Conservation (phyloP, 1,140 invertebrate genomes). For the Globodera rostochiensis region DNA sequence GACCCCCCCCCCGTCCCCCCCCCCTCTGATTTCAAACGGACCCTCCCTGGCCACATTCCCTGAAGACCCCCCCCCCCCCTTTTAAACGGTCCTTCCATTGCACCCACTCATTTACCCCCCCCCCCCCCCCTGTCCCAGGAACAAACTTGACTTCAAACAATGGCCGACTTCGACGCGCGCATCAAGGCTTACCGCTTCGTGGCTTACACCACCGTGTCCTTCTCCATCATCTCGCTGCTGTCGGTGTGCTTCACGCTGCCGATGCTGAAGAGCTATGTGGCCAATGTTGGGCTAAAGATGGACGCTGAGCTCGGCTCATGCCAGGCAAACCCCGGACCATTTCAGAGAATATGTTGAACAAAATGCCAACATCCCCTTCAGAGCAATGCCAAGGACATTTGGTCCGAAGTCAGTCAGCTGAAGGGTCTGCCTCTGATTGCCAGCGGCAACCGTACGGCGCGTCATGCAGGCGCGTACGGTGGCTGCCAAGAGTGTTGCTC, state of each 20-base stretch:
- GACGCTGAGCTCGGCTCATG: conserved; percentile 58
- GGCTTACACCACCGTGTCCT: conserved; percentile 56
- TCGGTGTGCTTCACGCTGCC: conserved; percentile 60
- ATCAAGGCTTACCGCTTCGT: conserved; percentile 46
- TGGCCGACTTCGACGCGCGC: conserved; percentile 11
- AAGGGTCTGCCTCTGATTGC: conserved; percentile 57
- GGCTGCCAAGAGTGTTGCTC: conserved; percentile 50
- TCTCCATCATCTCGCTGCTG: conserved; percentile 50
- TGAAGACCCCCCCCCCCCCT: too few relatives aligned
- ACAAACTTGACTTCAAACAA: neutral
- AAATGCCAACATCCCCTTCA: conserved; percentile 30
- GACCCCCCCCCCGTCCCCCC: too few relatives aligned
- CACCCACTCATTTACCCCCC: neutral
- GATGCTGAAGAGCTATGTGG: conserved; percentile 63
- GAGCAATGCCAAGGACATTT: conserved; percentile 65
- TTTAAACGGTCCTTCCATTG: too few relatives aligned
- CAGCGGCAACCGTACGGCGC: conserved; percentile 53
- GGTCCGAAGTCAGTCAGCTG: conserved; percentile 62
- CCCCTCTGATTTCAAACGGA: too few relatives aligned
- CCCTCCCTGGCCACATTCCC: too few relatives aligned
- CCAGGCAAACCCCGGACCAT: conserved; percentile 43
- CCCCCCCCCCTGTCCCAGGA: neutral
- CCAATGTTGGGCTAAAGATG: conserved; percentile 58
- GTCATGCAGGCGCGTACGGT: conserved; percentile 46
- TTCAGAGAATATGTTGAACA: neutral